Evolutionary conservation across 2,888 invertebrate species (phyloP).

Genomic region (Pheosia tremula): DNA sequence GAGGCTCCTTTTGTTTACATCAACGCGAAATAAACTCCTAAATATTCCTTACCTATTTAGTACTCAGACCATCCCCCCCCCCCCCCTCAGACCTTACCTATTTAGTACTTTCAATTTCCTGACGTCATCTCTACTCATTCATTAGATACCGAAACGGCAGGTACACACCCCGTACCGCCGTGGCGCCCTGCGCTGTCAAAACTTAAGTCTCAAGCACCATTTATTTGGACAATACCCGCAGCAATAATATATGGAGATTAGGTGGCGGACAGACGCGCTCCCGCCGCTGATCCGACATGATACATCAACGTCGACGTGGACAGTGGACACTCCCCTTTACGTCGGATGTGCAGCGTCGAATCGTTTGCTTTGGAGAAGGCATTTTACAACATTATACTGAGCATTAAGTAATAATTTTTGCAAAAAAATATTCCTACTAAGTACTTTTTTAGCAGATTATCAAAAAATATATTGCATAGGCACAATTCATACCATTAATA

Average conservation of each 20-base stretch:
- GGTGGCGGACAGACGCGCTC: constrained; percentile 80
- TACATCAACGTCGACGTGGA: constrained; percentile 82
- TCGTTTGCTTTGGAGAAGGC: constrained; percentile 43
- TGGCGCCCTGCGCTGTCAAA: constrained; percentile 46
- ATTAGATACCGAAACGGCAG: background rate
- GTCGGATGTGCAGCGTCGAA: constrained; percentile 24
- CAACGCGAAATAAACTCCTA: too few species aligned
- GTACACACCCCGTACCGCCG: background rate
- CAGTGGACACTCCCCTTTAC: constrained; percentile 75
- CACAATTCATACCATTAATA: too few species aligned
- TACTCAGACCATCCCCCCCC: too few species aligned
- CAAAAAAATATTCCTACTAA: too few species aligned
- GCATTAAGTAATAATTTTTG: background rate
- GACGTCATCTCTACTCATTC: background rate
- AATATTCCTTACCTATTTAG: too few species aligned
- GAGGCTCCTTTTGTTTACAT: too few species aligned
- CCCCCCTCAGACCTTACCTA: too few species aligned
- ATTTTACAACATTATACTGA: constrained; percentile 5
- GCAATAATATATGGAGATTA: constrained; percentile 82
- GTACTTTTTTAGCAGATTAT: too few species aligned
- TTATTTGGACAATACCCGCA: constrained; percentile 80
- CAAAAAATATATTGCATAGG: too few species aligned
- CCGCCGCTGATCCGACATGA: constrained; percentile 80
- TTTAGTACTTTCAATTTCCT: background rate
- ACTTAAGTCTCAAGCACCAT: constrained; percentile 79